These are phyloP conservation scores for Cinara cedri DNA, from an alignment of 2,888 invertebrate species.

Conservation along the genomic window DNA sequence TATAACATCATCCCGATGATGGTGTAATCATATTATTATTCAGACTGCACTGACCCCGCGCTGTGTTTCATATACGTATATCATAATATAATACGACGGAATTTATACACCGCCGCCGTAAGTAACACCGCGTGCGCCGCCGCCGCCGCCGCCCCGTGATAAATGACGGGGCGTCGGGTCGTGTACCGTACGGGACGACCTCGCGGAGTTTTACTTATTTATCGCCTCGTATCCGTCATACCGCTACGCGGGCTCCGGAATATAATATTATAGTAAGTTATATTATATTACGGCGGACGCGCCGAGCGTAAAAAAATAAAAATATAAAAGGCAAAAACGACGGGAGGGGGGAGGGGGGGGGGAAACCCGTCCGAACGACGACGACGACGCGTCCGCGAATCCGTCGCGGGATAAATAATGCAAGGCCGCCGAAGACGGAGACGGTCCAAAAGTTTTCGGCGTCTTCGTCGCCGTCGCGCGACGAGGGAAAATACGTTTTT, in stretches of 20 bases:
- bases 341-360: no score
- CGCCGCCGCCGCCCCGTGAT: conserved; percentile 13
- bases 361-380: neutral
- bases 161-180: conserved; percentile 19
- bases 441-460: conserved; percentile 28
- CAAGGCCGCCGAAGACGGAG: neutral
- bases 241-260: conserved; percentile 40
- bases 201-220: conserved; percentile 42
- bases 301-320: conserved; percentile 43
- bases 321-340: neutral
- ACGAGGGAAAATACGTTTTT: neutral
- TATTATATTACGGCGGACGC: conserved; percentile 54
- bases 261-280: no score
- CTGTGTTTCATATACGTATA: no score
- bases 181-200: neutral
- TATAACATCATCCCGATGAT: neutral
- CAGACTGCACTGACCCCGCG: conserved; percentile 15
- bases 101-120: conserved; percentile 31
- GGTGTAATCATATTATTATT: conserved; percentile 43
- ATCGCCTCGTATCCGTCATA: conserved; percentile 49
- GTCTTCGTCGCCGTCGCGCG: neutral
- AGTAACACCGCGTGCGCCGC: no score
- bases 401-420: conserved; percentile 29
- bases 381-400: neutral
- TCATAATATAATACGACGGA: neutral